A percentile compares a stretch with the other conserved stretches of the same genome.
phyloP scores from a whole-genome alignment of 1,140 invertebrate genomes.

The Diachasmimorpha longicaudata region DNA sequence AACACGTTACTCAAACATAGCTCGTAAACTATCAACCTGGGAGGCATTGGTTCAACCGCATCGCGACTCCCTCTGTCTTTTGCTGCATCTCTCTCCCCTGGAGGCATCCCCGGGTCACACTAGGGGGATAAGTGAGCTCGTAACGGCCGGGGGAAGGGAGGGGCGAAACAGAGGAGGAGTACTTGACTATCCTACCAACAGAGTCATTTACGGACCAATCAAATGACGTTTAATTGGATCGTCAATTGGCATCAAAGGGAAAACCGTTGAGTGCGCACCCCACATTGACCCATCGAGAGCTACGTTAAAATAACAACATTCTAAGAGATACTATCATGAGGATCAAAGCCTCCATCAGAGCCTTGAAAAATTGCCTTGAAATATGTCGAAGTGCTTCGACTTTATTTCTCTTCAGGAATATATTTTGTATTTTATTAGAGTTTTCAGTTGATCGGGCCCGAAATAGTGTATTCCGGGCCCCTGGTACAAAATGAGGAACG shows the following conservation, averaged over 20 bases:
- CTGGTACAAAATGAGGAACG: too few relatives aligned
- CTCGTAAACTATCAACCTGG: background rate
- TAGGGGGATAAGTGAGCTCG: background rate
- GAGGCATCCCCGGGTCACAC: background rate
- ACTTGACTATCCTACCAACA: slow-evolving; percentile 4
- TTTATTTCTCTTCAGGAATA: background rate
- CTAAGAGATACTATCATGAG: background rate
- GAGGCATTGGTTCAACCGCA: background rate
- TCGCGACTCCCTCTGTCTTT: background rate
- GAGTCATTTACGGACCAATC: slow-evolving; percentile 30
- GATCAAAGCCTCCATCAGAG: background rate
- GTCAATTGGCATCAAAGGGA: slow-evolving; percentile 23
- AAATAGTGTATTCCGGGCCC: too few relatives aligned
- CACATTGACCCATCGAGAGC: background rate
- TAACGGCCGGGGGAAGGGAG: background rate
- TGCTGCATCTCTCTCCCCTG: background rate
- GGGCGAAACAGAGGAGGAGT: background rate
- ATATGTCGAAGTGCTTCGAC: too few relatives aligned
- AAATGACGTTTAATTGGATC: slow-evolving; percentile 33
- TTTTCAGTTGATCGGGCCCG: too few relatives aligned
- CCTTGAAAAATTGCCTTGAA: background rate
- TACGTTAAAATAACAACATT: slow-evolving; percentile 1
- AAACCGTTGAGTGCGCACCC: background rate
- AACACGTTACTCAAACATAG: slow-evolving; percentile 17
- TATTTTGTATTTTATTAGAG: too few relatives aligned